A percentile compares a stretch with the other conserved stretches of the same genome.
These are phyloP conservation scores for Calidris pygmaea DNA, from an alignment of 2,113 vertebrate genomes.

Conservation along the genomic window DNA sequence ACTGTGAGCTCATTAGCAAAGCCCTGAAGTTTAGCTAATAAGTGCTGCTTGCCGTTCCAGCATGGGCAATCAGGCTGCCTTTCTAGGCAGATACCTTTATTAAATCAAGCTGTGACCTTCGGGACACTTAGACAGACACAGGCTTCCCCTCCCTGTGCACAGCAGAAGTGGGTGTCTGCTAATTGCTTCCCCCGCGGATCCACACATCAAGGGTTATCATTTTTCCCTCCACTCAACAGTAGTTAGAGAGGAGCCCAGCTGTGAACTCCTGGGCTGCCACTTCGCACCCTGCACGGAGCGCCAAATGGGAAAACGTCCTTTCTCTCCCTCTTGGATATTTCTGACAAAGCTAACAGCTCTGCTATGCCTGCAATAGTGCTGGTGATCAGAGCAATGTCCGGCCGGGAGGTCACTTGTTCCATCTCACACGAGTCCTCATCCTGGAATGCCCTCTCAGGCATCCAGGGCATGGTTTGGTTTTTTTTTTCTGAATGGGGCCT, in stretches of 20 bases:
- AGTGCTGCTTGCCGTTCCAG: background rate
- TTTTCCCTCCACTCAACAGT: background rate
- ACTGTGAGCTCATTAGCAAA: background rate
- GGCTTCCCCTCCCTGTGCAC: background rate
- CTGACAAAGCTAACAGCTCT: background rate
- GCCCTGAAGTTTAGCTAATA: background rate
- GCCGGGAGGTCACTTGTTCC: background rate
- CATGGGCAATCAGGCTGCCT: background rate
- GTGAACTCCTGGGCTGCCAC: background rate
- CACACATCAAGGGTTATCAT: background rate
- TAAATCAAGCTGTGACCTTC: background rate
- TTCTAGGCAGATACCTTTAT: background rate
- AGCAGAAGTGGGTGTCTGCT: background rate
- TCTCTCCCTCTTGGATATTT: background rate
- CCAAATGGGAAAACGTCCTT: background rate
- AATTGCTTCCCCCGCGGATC: background rate
- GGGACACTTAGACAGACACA: background rate
- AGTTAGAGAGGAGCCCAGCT: background rate
- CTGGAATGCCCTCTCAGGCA: background rate
- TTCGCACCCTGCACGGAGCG: fast-evolving
- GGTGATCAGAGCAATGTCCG: fast-evolving
- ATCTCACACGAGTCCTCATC: background rate
- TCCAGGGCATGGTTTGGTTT: background rate
- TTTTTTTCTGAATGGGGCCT: background rate
- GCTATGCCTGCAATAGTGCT: fast-evolving